phyloP scores from a whole-genome alignment of 2,888 invertebrate genomes.

The Clepsis dumicolana region DNA sequence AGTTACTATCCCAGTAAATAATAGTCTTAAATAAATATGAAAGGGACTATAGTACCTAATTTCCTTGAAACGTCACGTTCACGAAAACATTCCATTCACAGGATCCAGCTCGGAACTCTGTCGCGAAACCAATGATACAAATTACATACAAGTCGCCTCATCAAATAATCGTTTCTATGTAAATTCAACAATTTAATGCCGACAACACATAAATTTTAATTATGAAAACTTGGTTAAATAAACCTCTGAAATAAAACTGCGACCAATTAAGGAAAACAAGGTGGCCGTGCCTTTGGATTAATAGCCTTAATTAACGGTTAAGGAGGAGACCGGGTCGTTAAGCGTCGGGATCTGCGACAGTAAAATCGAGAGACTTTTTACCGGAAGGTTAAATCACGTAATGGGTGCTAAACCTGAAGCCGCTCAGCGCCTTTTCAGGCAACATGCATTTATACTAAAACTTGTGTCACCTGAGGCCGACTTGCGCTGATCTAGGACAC shows the following conservation, averaged over 20 bases:
- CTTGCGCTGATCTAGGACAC: too few species aligned
- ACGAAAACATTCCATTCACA: background rate
- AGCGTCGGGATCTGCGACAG: slow-evolving; percentile 60
- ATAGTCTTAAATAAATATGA: background rate
- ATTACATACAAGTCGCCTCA: slow-evolving; percentile 15
- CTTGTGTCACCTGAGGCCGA: background rate
- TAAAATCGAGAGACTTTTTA: slow-evolving; percentile 54
- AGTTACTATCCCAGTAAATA: too few species aligned
- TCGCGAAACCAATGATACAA: slow-evolving; percentile 4
- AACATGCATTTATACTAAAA: background rate
- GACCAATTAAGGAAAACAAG: slow-evolving; percentile 83
- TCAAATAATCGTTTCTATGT: slow-evolving; percentile 22
- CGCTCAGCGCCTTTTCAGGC: background rate
- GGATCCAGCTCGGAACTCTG: background rate
- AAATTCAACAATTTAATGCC: slow-evolving; percentile 25
- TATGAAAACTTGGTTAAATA: slow-evolving; percentile 64
- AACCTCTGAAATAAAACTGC: slow-evolving; percentile 77
- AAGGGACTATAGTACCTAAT: background rate
- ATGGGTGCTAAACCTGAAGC: slow-evolving; percentile 20
- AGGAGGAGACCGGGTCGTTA: slow-evolving; percentile 71
- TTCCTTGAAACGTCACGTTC: background rate
- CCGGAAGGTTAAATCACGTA: slow-evolving; percentile 22
- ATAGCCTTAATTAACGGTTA: slow-evolving; percentile 82
- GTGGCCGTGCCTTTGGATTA: slow-evolving; percentile 80
- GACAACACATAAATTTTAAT: slow-evolving; percentile 62